Base-by-base conservation (phyloP, 1,140 invertebrate genomes). In the Ceratosolen fusciceps region DNA sequence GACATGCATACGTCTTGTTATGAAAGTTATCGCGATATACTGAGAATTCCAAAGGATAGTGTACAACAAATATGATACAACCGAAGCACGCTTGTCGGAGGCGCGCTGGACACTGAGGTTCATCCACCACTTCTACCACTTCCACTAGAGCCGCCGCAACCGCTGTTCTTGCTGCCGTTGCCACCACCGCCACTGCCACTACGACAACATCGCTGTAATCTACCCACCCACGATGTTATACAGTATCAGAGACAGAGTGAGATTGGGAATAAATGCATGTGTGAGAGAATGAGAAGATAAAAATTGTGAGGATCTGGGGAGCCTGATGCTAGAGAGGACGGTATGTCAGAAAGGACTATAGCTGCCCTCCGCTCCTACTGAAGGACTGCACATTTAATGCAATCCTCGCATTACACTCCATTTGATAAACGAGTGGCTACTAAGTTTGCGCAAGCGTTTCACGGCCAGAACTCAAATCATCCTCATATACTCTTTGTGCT, bases 101-200 rank as follows among this genome's bases (percentile, higher is more conserved):
- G 87, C 89, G 88, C 89, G 88, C 89, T 87, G 87, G 88, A 89
- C 88, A 89, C 89, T 90, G 89, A 90, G 88, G 87, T 87, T 87
- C 87, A 90, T 88, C 86, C 86, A 87, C 87, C 84, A 88, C 85
- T 83, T 82, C 82, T 79, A 84, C 80, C 79, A 81, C 67, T 47
- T 72, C 71, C 67, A 56, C 74, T 68, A 78, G 67, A 80, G 70
- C 70, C 80, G 83, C 83, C 81, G 81, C 81, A 81, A 72, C 79
- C 74, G 49, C 49, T 29, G 68, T 47, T 60, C 52, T 34, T 21
- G 52, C 71, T 39, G 56, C 76, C 60, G 67, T 77, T 75, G 77
- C 80, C 81, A 73, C 82, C 65, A 77, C 82, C 83, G 74, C 83
- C 82, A 72, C 81, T 77, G 75, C 74, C 78, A 80, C 82, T 73